phyloP scores from a whole-genome alignment of 2,888 invertebrate genomes.

The Galeruca laticollis region DNA sequence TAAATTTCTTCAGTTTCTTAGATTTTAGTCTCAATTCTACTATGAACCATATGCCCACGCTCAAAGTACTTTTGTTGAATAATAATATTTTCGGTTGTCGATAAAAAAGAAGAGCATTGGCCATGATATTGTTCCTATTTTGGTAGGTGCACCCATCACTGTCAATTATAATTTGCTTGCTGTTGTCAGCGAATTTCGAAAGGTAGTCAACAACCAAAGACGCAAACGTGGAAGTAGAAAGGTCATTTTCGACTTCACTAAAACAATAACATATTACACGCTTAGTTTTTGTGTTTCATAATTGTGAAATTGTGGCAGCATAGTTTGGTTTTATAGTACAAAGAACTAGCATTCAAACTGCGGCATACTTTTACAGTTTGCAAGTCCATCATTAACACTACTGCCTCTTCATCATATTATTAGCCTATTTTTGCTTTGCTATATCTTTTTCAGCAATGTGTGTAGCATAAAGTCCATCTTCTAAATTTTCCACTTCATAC shows the following conservation, averaged over 20 bases:
- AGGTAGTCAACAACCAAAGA: slow-evolving; percentile 20
- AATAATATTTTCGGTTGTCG: no score
- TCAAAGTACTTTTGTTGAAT: no score
- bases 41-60: slow-evolving; percentile 1
- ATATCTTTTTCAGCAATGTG: neutral
- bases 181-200: slow-evolving; percentile 7
- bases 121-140: neutral
- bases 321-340: slow-evolving; percentile 1
- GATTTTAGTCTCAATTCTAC: slow-evolving; percentile 11
- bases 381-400: neutral
- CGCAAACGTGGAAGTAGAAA: slow-evolving; percentile 13
- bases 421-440: neutral
- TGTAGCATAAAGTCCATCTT: neutral
- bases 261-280: neutral
- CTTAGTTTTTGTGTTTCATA: neutral
- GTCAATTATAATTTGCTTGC: slow-evolving; percentile 20
- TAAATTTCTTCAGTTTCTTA: slow-evolving; percentile 15
- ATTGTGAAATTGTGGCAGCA: slow-evolving; percentile 6
- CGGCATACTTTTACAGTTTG: neutral
- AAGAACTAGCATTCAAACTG: neutral
- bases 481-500: neutral
- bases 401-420: neutral
- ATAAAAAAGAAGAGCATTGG: neutral
- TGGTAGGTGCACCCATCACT: neutral
- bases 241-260: slow-evolving; percentile 13